Evolutionary conservation across 2,797 vertebrate genomes (phyloP), one percentile per base, ranked within the genome.

Genomic region (Cyclopterus lumpus): DNA sequence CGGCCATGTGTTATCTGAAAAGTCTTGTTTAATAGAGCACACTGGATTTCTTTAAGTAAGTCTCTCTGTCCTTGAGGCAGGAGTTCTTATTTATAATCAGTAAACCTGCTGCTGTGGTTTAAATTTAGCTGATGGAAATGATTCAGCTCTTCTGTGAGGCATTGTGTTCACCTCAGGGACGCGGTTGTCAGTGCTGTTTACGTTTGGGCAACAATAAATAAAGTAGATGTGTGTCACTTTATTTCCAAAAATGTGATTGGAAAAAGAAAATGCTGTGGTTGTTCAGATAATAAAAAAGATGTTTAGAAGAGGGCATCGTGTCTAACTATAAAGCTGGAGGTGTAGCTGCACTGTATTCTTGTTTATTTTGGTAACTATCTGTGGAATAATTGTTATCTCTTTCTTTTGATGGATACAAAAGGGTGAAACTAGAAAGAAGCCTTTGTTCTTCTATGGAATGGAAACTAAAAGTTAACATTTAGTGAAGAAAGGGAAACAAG

Each of bases 401-500:
- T 38, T 61, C 60, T 54, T 63, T 67, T 75, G 57, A 77, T 84
- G 36, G 63, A 62, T 40, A 59, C 20, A 83, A 81, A 81, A 85
- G 66, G 58, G 54, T 40, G 49, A 73, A 61, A 62, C 67, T n/a
- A 62, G 24, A 81, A 73, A 66, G 57, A 84, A 61, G 32, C 51
- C 55, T 74, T 62, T 81, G 64, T 60, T 78, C 77, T 83, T 84
- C 48, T 9, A 24, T 51, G 40, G 40, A 18, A 73, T 51, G 67
- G 75, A 82, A 83, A 85, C 76, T 54, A 66, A 79, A 79, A 71
- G 80, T 59, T 90, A 86, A 88, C 87, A 91, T 92, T 89, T 88
- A 67, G 51, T 36, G 46, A 81, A 85, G 66, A 80, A 73, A 79
- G 32, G 49, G 58, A 79, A 49, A 74, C 38, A 24, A 68, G 38